phyloP scores from a whole-genome alignment of 2,797 vertebrate species.

The Cichlasoma orientale region DNA sequence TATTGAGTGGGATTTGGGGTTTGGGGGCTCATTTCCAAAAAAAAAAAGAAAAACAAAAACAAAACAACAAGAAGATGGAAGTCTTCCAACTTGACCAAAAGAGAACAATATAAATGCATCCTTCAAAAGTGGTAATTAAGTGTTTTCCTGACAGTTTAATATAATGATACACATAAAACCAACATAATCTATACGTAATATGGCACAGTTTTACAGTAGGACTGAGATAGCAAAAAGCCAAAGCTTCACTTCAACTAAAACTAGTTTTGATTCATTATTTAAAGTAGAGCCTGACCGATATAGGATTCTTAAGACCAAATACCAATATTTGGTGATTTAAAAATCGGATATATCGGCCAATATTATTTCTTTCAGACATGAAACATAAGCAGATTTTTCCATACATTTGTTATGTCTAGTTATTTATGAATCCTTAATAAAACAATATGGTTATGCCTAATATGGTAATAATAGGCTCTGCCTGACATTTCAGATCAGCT shows the following conservation, averaged over 20 bases:
- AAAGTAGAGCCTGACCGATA: not conserved
- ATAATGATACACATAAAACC: not conserved
- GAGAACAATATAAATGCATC: constrained; percentile 15
- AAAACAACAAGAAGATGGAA: constrained; percentile 16
- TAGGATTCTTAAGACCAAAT: not conserved
- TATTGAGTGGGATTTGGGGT: constrained; percentile 6
- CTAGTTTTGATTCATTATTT: not conserved
- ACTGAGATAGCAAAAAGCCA: no score
- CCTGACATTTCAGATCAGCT: not conserved
- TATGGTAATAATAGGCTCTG: not conserved
- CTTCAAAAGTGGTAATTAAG: constrained; percentile 27
- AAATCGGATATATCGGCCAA: not conserved
- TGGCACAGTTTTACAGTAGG: not conserved
- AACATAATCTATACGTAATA: not conserved
- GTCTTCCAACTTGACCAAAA: constrained; percentile 25
- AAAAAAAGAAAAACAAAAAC: constrained; percentile 22
- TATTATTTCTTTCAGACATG: not conserved
- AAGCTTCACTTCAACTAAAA: not conserved
- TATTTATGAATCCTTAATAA: not conserved
- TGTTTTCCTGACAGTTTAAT: constrained; percentile 9
- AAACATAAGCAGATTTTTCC: not conserved
- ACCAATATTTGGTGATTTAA: not conserved
- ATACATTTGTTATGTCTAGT: not conserved
- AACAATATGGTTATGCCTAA: not conserved
- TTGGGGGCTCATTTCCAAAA: constrained; percentile 14